Percentiles rank a stretch among this genome's conserved stretches.
These are phyloP conservation scores for Tetramorium simillimum DNA, from an alignment of 1,140 invertebrate genomes.

Conservation along the genomic window DNA sequence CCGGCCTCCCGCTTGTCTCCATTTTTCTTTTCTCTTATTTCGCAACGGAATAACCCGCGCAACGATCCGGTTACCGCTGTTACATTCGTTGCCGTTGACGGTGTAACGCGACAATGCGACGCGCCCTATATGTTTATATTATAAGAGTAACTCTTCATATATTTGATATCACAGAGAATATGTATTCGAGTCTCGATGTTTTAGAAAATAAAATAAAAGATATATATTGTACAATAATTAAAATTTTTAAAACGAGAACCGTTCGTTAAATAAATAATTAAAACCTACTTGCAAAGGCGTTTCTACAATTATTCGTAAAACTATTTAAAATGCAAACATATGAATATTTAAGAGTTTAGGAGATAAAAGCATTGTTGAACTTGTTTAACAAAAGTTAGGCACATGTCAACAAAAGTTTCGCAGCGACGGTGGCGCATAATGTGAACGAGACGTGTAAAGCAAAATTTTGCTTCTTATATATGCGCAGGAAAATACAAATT, in stretches of 20 bases:
- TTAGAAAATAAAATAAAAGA: neutral
- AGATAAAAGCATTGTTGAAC: neutral
- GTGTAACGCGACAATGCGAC: neutral
- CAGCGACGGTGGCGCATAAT: neutral
- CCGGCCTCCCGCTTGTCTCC: conserved; percentile 29
- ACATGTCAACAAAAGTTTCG: conserved; percentile 11
- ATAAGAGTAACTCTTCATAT: conserved; percentile 1
- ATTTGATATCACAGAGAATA: neutral
- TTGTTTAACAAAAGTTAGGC: neutral
- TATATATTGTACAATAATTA: neutral
- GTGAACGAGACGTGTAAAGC: neutral
- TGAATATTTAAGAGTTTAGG: neutral
- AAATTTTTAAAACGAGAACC: neutral
- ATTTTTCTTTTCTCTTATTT: conserved; percentile 47
- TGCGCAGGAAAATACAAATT: conserved; percentile 29
- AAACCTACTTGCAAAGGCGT: neutral
- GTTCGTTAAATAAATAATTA: neutral
- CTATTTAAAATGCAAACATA: neutral
- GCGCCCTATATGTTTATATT: neutral
- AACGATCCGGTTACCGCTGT: conserved; percentile 2
- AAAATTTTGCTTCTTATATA: conserved; percentile 22
- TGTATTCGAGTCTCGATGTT: neutral
- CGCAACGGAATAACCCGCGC: conserved; percentile 27
- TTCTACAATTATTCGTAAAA: neutral
- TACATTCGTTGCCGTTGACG: neutral